Evolutionary conservation across 2,888 invertebrate genomes (phyloP), one percentile per base, ranked within the genome.

Genomic region (Teinopalpus imperialis): DNA sequence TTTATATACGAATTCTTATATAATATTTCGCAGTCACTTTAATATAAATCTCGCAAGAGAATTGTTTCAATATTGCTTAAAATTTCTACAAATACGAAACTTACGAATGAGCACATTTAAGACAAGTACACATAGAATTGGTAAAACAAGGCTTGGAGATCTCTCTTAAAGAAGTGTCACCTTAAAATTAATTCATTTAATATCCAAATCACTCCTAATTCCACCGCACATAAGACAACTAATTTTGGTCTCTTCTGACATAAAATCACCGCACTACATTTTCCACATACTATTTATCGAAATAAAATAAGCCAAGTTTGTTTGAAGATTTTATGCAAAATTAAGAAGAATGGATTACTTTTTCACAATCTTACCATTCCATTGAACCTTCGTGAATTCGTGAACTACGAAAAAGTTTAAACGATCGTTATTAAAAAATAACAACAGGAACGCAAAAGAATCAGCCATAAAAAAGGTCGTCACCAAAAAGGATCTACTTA

Each of bases 1-100:
- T 20, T 39, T 32, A 32, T 5, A 10, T 3, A 29, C 23, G 14
- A 21, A 14, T 21, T n/a, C 18, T 30, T 48, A 48, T 42, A 35
- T 30, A 43, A 40, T 40, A 10, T 37, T 13, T 30, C 18, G 5
- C 5, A 27, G 21, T 40, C 21, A 14, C 26, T 9, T 26, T 48
- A 31, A 43, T 24, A 40, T 31, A 52, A 42, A 42, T 46, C 39
- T 30, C 40, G 53, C 43, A 46, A 49, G 46, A 59, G 53, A 59
- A 52, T 59, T 51, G 44, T 61, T 55, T 59, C 59, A 67, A 68
- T 85, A 83, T 85, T 85, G 81, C 85, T 85, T 81, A 74, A 54
- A 65, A 60, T 69, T 68, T 68, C 56, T 74, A 71, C 67, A 69
- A 64, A 63, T 70, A 69, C 55, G 57, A 66, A 60, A 64, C 53